Evolutionary conservation across 1,140 invertebrate genomes (phyloP).

Genomic region (Plectrocnemia conspersa): DNA sequence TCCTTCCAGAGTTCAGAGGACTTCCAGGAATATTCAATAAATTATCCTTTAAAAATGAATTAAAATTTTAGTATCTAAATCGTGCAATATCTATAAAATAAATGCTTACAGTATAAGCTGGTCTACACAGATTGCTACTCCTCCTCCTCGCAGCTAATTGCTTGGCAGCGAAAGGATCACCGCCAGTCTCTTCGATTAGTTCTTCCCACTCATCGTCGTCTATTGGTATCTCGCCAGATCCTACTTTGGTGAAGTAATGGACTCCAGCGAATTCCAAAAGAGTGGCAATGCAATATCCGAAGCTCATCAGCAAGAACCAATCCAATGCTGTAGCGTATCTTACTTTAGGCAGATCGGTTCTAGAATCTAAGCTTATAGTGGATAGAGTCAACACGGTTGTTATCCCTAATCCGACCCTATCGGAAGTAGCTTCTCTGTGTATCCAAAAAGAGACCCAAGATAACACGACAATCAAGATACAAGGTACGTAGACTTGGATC

Average conservation of each 20-base stretch:
- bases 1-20: neutral
- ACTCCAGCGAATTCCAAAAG: conserved; percentile 90
- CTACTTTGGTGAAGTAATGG: conserved; percentile 90
- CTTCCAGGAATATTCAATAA: conserved; percentile 8
- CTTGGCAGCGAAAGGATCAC: conserved; percentile 47
- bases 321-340: conserved; percentile 88
- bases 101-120: conserved; percentile 25
- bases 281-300: conserved; percentile 90
- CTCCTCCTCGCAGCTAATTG: conserved; percentile 47
- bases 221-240: conserved; percentile 73
- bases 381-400: conserved; percentile 88
- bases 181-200: conserved; percentile 51
- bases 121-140: conserved; percentile 37
- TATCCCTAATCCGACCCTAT: conserved; percentile 69
- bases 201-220: conserved; percentile 78
- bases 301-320: conserved; percentile 90
- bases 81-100: neutral
- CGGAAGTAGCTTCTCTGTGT: conserved; percentile 83
- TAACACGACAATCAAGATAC: conserved; percentile 87
- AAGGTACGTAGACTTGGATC: conserved; percentile 92
- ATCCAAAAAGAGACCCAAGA: conserved; percentile 98
- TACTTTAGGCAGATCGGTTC: conserved; percentile 87
- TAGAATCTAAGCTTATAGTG: conserved; percentile 85
- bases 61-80: neutral
- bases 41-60: conserved; percentile 21